Evolutionary conservation across 2,797 vertebrate genomes (phyloP), one percentile per base, ranked within the genome.

Genomic region (Sardinella longiceps): DNA sequence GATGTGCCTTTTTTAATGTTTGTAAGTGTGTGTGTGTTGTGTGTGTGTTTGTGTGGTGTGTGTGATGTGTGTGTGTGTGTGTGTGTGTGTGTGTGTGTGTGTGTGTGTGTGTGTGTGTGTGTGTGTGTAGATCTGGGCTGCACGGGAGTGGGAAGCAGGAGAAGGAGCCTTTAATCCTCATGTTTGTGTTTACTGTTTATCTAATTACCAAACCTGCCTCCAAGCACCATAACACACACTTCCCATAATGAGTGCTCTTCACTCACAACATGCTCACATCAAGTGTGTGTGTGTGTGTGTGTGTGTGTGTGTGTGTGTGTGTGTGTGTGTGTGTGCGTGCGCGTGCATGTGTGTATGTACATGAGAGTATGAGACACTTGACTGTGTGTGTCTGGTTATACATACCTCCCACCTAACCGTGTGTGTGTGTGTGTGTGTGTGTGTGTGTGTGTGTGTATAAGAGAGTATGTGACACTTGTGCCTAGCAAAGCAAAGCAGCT

Each of bases 101-200:
- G 25, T 83, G 39, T 58, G 18, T 82, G 11, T 84, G 50, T 51
- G 28, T 43, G 81, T 77, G 37, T 80, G 81, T 83, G 70, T 82
- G 66, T 51, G 39, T 23, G 0, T 82, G 74, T 83, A 0, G 82
- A 37, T 87, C 20, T 60, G 82, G 43, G 86, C 87, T 87, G 74
- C 91, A 99, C 98, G 99, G 85, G 96, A 97, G 80, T 56, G 53
- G 53, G 53, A 56, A 56, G 97, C 97, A 98, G 99, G 92, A 92
- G 85, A 43, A 14, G 48, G 37, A 43, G 18, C 5, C 53, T 56
- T 56, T 56, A 56, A 56, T 56, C 7, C 20, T 56, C 3, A 56
- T 23, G 20, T 5, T n/a, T n/a, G 60, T 66, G 60, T 30, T 30
- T 63, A 63, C 25, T 63, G 58, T 63, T 63, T 63, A 63, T 25